Base-by-base conservation (phyloP, 2,888 invertebrate genomes). In the Pachymerium ferrugineum region DNA sequence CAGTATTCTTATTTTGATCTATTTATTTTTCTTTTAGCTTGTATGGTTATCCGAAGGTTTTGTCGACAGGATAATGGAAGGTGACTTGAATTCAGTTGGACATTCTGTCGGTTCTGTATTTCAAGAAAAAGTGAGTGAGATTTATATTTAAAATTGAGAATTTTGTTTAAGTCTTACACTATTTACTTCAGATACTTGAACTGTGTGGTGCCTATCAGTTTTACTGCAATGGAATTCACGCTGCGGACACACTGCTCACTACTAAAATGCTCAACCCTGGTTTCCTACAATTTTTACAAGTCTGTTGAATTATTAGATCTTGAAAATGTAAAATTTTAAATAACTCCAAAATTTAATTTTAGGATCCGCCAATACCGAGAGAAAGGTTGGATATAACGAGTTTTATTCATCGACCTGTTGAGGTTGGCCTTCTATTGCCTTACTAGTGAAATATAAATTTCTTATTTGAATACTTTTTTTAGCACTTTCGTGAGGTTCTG, bases 321-420 rank as follows among this genome's bases (percentile, higher is more conserved):
- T n/a, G n/a, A n/a, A n/a, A n/a, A n/a, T n/a, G n/a, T n/a, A n/a
- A n/a, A n/a, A n/a, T n/a, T n/a, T n/a, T n/a, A n/a, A n/a, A n/a
- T n/a, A n/a, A n/a, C n/a, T n/a, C n/a, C 19, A 8, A 33, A 33
- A 35, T 70, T 70, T 25, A 29, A 38, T 72, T 33, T 10, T 31
- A 89, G 75, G 90, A 90, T 79, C 93, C 93, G 1, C 88, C 90
- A 16, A 90, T 93, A 78, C 92, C 93, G 1, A 86, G 91, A 77
- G 87, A 90, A 81, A 87, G 91, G 77, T 93, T 93, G 14, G 93
- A 94, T 81, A 88, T 94, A 77, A 93, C 93, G 12, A 89, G 91
- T 14, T 88, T 93, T 77, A 88, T 94, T 76, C 90, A 93, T 82
- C 90, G 92, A 80, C 93, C 93, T 0, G 82, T 93, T 78, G 92